phyloP scores from a whole-genome alignment of 2,113 vertebrate genomes.

The Corynorhinus townsendii region DNA sequence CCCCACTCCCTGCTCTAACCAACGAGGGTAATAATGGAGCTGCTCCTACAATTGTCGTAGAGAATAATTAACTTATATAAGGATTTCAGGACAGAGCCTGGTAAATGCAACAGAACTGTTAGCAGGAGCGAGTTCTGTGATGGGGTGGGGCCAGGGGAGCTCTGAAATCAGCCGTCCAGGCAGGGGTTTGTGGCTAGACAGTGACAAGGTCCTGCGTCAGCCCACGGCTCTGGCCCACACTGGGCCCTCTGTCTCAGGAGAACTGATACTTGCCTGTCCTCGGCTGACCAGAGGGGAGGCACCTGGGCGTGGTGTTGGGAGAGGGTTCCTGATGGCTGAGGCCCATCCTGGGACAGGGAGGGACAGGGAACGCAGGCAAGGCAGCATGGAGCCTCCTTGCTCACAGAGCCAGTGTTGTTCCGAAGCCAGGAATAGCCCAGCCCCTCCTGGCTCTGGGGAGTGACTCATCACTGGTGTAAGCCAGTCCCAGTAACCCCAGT shows the following conservation, averaged over 20 bases:
- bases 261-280: not conserved
- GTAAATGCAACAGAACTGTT: accelerated
- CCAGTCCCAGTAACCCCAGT: not conserved
- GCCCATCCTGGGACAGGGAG: not conserved
- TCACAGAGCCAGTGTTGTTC: not conserved
- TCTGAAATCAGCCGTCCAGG: not conserved
- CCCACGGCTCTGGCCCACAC: not conserved
- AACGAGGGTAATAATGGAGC: accelerated
- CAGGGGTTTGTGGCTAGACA: not conserved
- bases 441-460: not conserved
- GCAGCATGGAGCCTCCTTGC: accelerated
- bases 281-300: not conserved
- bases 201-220: not conserved
- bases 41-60: accelerated
- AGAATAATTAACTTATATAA: not conserved
- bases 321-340: not conserved
- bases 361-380: not conserved
- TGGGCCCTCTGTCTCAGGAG: slow-evolving; percentile 12
- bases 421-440: not conserved
- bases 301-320: not conserved
- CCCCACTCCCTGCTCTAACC: not conserved
- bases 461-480: not conserved
- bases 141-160: not conserved
- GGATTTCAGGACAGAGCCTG: not conserved
- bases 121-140: not conserved